These are phyloP conservation scores for Rhodophaea formosa DNA, from an alignment of 2,888 invertebrate species.

Conservation along the genomic window DNA sequence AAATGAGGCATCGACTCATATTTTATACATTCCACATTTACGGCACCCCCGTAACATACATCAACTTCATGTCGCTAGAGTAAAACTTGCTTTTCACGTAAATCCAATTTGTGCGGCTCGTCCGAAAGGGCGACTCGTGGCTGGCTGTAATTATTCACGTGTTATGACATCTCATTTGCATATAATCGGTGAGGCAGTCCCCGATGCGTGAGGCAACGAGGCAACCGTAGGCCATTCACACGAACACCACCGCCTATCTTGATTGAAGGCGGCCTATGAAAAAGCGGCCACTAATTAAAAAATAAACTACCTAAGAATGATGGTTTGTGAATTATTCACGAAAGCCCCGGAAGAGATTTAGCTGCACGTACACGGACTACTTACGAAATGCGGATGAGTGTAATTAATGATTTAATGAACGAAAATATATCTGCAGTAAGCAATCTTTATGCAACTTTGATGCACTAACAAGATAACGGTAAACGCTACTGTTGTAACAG, in stretches of 20 bases:
- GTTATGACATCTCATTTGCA: constrained; percentile 81
- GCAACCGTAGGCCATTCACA: constrained; percentile 76
- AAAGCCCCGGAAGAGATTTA: constrained; percentile 65
- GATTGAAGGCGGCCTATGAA: constrained; percentile 76
- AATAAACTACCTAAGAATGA: constrained; percentile 69
- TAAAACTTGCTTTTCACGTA: constrained; percentile 75
- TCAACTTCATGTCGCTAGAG: constrained; percentile 55
- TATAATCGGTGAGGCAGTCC: constrained; percentile 74
- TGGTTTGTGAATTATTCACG: constrained; percentile 66
- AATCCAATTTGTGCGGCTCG: constrained; percentile 75
- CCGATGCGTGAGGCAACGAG: constrained; percentile 74
- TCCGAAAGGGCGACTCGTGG: constrained; percentile 76
- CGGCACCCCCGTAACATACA: constrained; percentile 41
- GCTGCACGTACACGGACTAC: constrained; percentile 42
- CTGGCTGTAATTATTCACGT: constrained; percentile 78
- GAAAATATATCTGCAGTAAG: constrained; percentile 26
- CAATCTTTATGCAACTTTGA: constrained; percentile 25
- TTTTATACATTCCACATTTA: constrained; percentile 23
- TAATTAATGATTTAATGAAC: constrained; percentile 34
- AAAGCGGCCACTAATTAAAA: constrained; percentile 78
- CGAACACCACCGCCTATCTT: constrained; percentile 68
- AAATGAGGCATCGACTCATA: constrained; percentile 15
- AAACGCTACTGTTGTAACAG: not conserved
- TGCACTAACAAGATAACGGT: constrained; percentile 16
- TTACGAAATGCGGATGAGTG: constrained; percentile 34